A percentile compares a stretch with the other conserved stretches of the same genome.
These are phyloP conservation scores for Yponomeuta cagnagella DNA, from an alignment of 2,888 invertebrate species.

Conservation along the genomic window DNA sequence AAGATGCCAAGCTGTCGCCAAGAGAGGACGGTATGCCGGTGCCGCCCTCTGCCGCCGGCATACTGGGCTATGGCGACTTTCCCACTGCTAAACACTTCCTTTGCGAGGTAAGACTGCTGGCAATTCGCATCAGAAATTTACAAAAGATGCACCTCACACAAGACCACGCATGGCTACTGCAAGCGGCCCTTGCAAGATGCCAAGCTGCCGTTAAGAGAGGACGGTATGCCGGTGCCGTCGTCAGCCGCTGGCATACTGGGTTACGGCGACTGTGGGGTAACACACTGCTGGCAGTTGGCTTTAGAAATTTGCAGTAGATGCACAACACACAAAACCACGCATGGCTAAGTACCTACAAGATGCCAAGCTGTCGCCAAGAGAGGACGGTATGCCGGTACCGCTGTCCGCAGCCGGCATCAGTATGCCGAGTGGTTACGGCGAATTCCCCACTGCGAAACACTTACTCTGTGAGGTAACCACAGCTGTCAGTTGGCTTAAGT, in stretches of 20 bases:
- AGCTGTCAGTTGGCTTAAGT: no score
- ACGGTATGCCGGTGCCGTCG: slow-evolving; percentile 28
- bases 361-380: no score
- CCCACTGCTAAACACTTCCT: slow-evolving; percentile 70
- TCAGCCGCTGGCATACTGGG: slow-evolving; percentile 50
- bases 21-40: slow-evolving; percentile 25
- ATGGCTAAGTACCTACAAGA: no score
- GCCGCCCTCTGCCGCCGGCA: slow-evolving; percentile 41
- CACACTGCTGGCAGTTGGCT: neutral
- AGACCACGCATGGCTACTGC: slow-evolving; percentile 70
- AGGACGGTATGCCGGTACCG: no score
- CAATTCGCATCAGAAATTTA: no score
- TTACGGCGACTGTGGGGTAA: slow-evolving; percentile 66
- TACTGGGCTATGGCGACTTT: slow-evolving; percentile 63
- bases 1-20: slow-evolving; percentile 37
- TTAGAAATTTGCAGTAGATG: no score
- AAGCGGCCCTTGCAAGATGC: slow-evolving; percentile 53
- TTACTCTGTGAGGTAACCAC: no score
- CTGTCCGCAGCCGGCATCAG: no score
- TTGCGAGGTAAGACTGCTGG: slow-evolving; percentile 52
- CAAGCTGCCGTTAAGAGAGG: slow-evolving; percentile 28
- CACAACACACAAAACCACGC: no score
- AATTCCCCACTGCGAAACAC: no score
- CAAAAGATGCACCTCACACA: slow-evolving; percentile 61
- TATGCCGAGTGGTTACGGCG: no score